Conservation (phyloP, 2,888 invertebrate species). For the Sinodicranocentrus sp. region DNA sequence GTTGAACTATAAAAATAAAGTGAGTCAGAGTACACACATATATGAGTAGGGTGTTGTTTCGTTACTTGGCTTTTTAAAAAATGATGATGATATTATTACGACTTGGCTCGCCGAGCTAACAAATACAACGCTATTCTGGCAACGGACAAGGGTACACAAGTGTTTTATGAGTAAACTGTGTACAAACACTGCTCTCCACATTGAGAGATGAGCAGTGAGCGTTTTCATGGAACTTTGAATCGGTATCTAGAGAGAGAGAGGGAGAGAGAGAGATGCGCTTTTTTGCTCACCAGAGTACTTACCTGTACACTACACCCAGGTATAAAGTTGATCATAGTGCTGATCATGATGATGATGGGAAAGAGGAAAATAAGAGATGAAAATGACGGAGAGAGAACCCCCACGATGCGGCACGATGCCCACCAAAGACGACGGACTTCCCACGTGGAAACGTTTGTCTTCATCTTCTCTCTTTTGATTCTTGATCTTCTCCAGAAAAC, state of each 20-base stretch:
- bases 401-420: constrained; percentile 77
- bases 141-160: not conserved
- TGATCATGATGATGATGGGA: constrained; percentile 56
- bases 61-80: constrained; percentile 16
- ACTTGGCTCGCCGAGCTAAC: not conserved
- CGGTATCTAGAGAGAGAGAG: not conserved
- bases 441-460: constrained; percentile 76
- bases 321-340: constrained; percentile 36
- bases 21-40: too few species aligned
- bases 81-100: constrained; percentile 32
- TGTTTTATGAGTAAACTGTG: not conserved
- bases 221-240: not conserved
- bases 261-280: not conserved
- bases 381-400: constrained; percentile 73
- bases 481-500: constrained; percentile 55
- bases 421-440: constrained; percentile 77
- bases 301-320: not conserved
- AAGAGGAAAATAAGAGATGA: constrained; percentile 66
- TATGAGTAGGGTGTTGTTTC: constrained; percentile 46
- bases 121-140: not conserved
- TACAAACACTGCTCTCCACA: constrained; percentile 1
- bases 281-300: not conserved
- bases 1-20: constrained; percentile 32
- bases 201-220: not conserved
- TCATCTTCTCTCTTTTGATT: constrained; percentile 52